phyloP scores from a whole-genome alignment of 2,888 invertebrate genomes.

The Capitulum mitella region DNA sequence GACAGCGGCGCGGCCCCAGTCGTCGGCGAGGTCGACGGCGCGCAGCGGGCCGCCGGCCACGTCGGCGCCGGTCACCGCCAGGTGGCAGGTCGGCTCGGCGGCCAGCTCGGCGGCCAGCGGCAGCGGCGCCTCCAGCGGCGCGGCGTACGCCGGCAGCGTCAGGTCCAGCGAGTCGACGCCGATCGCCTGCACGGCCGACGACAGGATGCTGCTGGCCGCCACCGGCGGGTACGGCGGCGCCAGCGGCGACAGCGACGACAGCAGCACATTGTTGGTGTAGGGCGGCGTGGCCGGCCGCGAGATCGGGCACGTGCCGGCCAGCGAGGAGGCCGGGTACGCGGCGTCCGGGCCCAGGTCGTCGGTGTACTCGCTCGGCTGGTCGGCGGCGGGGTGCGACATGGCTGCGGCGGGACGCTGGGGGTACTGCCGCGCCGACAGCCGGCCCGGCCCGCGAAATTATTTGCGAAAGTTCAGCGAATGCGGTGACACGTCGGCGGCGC shows the following conservation, averaged over 20 bases:
- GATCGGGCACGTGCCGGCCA: background rate
- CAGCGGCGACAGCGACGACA: background rate
- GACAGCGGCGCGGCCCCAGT: background rate
- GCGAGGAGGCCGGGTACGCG: background rate
- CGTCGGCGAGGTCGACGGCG: background rate
- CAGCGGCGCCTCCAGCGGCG: background rate
- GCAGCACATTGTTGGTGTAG: background rate
- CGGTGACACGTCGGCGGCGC: background rate
- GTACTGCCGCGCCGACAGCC: background rate
- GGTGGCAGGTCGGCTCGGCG: background rate
- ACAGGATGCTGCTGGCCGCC: conserved; percentile 15
- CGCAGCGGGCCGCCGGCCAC: conserved; percentile 1
- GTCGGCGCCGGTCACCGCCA: background rate
- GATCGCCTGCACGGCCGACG: conserved; percentile 16
- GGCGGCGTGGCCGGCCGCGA: conserved; percentile 1
- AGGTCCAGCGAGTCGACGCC: conserved; percentile 9
- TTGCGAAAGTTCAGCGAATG: conserved; percentile 2
- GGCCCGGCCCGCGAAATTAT: background rate
- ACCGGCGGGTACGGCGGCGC: background rate
- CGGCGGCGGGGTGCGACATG: background rate
- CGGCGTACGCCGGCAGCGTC: background rate
- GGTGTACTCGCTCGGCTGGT: background rate
- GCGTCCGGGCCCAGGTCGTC: background rate
- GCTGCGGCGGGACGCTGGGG: background rate
- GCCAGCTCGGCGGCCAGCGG: background rate